Evolutionary conservation across 2,113 vertebrate species (phyloP), one percentile per base, ranked within the genome.

Genomic region (Sisor rabdophorus): DNA sequence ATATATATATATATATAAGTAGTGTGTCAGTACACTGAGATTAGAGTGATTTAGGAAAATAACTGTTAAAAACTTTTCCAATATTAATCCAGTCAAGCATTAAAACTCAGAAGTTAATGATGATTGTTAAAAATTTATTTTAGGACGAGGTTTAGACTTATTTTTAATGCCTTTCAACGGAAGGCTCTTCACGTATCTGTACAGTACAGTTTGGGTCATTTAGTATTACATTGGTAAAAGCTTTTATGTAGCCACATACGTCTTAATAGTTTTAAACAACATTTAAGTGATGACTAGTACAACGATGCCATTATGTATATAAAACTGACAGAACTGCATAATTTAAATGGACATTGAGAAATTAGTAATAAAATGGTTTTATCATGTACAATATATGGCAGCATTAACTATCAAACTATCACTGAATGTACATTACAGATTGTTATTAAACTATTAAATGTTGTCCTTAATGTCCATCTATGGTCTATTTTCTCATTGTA

Each of bases 371-470:
- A 77, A 84, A 79, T n/a, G 79, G 82, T 83, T 69, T 85, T 78
- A 59, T 83, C 90, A 91, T 90, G 90, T 88, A 92, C 91, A 88
- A 90, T 88, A 91, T 92, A 87, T 92, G 89, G 89, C 91, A 91
- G 91, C 89, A 90, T 90, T 91, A 91, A 89, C n/a, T n/a, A n/a
- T n/a, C n/a, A 92, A 92, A 90, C 90, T 92, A 90, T 92, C 91
- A 92, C 89, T 92, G 91, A 93, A 93, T 93, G 92, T 93, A 93
- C 90, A 92, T 90, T 91, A 89, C 90, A 91, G 90, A 90, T 92
- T 92, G 90, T 91, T 90, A 92, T 92, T 92, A 93, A 93, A 93
- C 90, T 92, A 91, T 92, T 93, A 91, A 92, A 93, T 93, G 92
- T 93, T 88, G 85, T 87, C 85, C 80, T 85, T 78, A 82, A 81